Percentiles rank a stretch among this genome's conserved stretches.
Evolutionary conservation across 2,888 invertebrate genomes (phyloP).

Genomic region (Coenonympha arcania): DNA sequence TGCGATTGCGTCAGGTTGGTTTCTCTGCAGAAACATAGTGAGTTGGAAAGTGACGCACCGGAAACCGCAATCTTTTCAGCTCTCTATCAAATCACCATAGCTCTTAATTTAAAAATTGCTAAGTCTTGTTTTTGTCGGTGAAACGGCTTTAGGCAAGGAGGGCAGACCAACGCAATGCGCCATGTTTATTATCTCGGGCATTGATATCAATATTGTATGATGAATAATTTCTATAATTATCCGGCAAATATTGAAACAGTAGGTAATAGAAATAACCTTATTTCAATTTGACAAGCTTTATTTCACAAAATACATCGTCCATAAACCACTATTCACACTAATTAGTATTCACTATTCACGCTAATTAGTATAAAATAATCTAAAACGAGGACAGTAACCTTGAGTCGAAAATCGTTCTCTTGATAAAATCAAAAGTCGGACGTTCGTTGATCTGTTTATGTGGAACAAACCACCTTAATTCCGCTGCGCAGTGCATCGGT

Average conservation of each 20-base stretch:
- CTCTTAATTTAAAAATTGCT: conserved; percentile 3
- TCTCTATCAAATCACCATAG: conserved; percentile 39
- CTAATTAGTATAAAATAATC: not conserved
- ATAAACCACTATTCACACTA: too few relatives aligned
- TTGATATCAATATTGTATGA: not conserved
- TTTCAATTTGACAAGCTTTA: too few relatives aligned
- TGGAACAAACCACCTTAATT: conserved; percentile 10
- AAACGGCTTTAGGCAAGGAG: conserved; percentile 1
- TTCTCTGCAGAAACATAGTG: conserved; percentile 34
- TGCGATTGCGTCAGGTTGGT: conserved; percentile 46
- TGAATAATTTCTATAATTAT: not conserved
- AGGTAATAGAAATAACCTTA: too few relatives aligned
- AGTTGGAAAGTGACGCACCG: conserved; percentile 51
- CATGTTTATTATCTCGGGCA: not conserved
- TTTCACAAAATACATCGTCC: too few relatives aligned
- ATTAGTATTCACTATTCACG: too few relatives aligned
- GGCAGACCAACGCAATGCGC: not conserved
- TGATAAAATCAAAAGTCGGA: conserved; percentile 42
- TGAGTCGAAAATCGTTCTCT: conserved; percentile 38
- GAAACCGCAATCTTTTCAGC: conserved; percentile 41
- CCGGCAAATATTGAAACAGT: too few relatives aligned
- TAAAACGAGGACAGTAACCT: conserved; percentile 48
- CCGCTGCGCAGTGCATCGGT: conserved; percentile 12
- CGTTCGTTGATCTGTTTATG: conserved; percentile 21
- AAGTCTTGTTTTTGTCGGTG: too few relatives aligned